A percentile compares a stretch with the other conserved stretches of the same genome.
These are phyloP conservation scores for Diachasma alloeum DNA, from an alignment of 1,140 invertebrate species.

Conservation along the genomic window DNA sequence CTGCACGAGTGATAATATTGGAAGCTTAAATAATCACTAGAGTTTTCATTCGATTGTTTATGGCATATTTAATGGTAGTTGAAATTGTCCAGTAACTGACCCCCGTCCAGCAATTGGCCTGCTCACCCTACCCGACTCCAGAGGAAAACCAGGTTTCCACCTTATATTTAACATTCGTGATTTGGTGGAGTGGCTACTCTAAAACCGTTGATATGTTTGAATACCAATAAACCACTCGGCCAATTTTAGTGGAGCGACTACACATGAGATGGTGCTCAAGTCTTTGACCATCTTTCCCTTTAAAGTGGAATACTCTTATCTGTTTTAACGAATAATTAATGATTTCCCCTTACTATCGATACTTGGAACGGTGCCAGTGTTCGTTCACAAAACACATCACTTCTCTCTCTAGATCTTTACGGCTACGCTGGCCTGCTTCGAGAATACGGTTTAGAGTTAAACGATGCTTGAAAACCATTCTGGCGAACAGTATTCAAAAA, in stretches of 20 bases:
- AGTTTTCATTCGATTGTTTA: too few species aligned
- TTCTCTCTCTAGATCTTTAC: slow-evolving; percentile 8
- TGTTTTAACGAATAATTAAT: slow-evolving; percentile 14
- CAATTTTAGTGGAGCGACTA: neutral
- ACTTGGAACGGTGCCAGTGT: slow-evolving; percentile 18
- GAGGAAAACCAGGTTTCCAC: too few species aligned
- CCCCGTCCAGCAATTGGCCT: too few species aligned
- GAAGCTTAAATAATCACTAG: too few species aligned
- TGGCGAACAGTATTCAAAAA: neutral
- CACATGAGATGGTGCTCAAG: neutral
- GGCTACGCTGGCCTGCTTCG: neutral
- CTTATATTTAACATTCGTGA: neutral
- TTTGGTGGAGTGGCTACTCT: neutral
- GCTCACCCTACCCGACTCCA: neutral
- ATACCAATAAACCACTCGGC: neutral
- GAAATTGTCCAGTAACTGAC: too few species aligned
- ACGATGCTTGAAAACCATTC: slow-evolving; percentile 25
- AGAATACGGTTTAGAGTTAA: slow-evolving; percentile 16
- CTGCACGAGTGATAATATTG: too few species aligned
- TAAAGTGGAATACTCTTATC: neutral
- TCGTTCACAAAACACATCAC: slow-evolving; percentile 21
- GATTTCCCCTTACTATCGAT: slow-evolving; percentile 11
- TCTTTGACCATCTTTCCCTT: neutral
- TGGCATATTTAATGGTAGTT: too few species aligned
- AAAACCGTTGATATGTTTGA: neutral